phyloP scores from a whole-genome alignment of 2,113 vertebrate genomes.

The Crotophaga sulcirostris region DNA sequence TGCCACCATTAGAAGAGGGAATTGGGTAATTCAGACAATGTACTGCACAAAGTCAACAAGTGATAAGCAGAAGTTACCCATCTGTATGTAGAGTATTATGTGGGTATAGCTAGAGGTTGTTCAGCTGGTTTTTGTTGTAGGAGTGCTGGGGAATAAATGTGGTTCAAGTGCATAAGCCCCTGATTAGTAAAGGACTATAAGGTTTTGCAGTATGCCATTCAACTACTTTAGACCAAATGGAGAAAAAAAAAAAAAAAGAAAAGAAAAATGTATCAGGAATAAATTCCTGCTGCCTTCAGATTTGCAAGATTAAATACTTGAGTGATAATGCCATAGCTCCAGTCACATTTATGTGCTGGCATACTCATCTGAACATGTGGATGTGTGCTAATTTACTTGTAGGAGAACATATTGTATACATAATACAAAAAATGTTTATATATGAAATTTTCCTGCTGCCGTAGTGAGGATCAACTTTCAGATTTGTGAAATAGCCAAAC shows the following conservation, averaged over 20 bases:
- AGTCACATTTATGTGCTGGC: not conserved
- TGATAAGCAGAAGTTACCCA: not conserved
- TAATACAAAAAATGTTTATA: not conserved
- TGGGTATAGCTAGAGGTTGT: not conserved
- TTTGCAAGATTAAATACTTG: not conserved
- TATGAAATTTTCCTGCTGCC: not conserved
- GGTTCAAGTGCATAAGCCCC: not conserved
- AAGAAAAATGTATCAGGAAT: not conserved
- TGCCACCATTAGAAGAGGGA: not conserved
- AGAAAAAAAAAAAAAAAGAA: not conserved
- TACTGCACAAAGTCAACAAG: fast-evolving
- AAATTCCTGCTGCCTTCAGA: not conserved
- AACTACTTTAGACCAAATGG: not conserved
- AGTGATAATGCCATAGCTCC: not conserved
- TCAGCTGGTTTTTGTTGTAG: not conserved
- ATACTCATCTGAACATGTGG: not conserved
- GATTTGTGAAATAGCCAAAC: not conserved
- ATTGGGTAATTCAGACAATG: not conserved
- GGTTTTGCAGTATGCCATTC: not conserved
- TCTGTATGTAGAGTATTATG: not conserved
- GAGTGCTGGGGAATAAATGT: not conserved
- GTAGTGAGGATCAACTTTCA: not conserved
- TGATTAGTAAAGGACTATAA: not conserved
- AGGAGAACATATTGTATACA: not conserved
- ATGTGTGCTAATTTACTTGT: not conserved